A percentile compares a stretch with the other conserved stretches of the same genome.
Conservation (phyloP, 2,888 invertebrate genomes). For the Odontomyia ornata region DNA sequence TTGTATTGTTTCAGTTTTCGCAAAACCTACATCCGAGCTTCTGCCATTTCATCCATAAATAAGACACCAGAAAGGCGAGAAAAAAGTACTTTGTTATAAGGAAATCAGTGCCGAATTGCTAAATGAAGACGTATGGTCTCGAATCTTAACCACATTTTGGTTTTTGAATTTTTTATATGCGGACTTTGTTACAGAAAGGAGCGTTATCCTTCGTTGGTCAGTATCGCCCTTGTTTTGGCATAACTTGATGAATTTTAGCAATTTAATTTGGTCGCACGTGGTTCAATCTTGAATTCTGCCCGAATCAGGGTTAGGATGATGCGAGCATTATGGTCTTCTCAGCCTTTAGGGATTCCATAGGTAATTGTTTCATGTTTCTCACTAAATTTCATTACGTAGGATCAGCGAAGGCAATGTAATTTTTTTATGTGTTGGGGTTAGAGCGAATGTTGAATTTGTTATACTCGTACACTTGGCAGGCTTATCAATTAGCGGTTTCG, state of each 20-base stretch:
- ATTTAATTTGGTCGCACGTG: constrained; percentile 50
- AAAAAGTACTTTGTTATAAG: constrained; percentile 50
- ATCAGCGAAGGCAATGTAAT: not conserved
- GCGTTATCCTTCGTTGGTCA: not conserved
- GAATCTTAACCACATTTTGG: constrained; percentile 50
- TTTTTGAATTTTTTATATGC: constrained; percentile 49
- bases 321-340: constrained; percentile 22
- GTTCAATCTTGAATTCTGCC: constrained; percentile 32
- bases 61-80: constrained; percentile 37
- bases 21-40: constrained; percentile 20
- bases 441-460: too few species aligned
- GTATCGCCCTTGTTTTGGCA: constrained; percentile 19
- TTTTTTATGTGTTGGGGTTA: not conserved
- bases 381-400: constrained; percentile 22
- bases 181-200: constrained; percentile 27
- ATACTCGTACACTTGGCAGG: too few species aligned
- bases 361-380: constrained; percentile 36
- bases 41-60: constrained; percentile 47
- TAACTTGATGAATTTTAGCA: constrained; percentile 49
- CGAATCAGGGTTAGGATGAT: constrained; percentile 26
- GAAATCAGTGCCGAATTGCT: constrained; percentile 51
- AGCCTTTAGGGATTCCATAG: constrained; percentile 7
- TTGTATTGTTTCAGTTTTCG: constrained; percentile 19
- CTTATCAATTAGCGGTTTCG: too few species aligned
- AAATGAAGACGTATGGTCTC: constrained; percentile 50